Conservation (phyloP, 2,888 invertebrate species). For the Nymphalis urticae region DNA sequence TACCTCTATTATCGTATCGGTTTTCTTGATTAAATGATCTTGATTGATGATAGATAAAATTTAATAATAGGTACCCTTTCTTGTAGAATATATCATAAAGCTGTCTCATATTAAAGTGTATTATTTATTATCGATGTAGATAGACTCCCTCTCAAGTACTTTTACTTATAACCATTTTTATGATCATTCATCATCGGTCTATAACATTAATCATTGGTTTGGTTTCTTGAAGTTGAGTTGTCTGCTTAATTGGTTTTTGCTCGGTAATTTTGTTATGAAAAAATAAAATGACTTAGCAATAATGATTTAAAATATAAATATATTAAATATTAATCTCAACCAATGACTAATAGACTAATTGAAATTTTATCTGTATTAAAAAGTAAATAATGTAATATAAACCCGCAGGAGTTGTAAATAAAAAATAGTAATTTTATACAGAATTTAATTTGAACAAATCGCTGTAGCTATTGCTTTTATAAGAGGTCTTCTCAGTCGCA, state of each 20-base stretch:
- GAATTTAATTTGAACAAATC: constrained; percentile 61
- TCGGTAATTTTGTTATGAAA: constrained; percentile 4
- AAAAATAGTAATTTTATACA: constrained; percentile 41
- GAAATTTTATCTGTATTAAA: neutral
- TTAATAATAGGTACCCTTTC: constrained; percentile 6
- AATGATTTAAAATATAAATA: neutral
- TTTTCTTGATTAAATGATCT: too few species aligned
- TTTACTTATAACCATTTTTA: constrained; percentile 17
- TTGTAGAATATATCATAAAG: constrained; percentile 1
- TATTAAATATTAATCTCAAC: neutral
- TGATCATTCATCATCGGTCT: constrained; percentile 26
- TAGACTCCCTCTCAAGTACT: constrained; percentile 6
- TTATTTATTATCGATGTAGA: constrained; percentile 21
- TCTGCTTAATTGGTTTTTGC: constrained; percentile 16
- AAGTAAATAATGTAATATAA: neutral
- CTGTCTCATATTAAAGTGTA: constrained; percentile 9
- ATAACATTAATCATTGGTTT: constrained; percentile 16
- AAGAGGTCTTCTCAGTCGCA: constrained; percentile 58
- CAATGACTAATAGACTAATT: neutral
- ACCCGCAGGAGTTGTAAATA: constrained; percentile 4
- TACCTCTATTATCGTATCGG: too few species aligned
- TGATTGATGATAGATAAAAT: neutral
- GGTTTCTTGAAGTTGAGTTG: constrained; percentile 12
- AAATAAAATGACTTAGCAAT: neutral
- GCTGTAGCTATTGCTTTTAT: constrained; percentile 54